A percentile compares a stretch with the other conserved stretches of the same genome.
Evolutionary conservation across 1,140 invertebrate species (phyloP).

Genomic region (Lerema accius): DNA sequence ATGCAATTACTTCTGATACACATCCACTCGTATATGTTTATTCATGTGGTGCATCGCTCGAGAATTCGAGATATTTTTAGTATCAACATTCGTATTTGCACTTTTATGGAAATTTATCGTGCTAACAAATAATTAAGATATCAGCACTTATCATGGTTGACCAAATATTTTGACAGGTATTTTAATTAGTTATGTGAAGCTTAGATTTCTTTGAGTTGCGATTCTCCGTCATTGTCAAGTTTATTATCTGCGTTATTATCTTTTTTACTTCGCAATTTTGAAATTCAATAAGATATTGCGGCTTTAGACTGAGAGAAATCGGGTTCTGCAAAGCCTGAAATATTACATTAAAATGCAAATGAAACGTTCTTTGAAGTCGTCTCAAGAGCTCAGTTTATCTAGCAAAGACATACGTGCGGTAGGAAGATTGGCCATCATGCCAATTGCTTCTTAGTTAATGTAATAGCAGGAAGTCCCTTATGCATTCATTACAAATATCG

Average conservation of each 20-base stretch:
- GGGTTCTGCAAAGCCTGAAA: slow-evolving; percentile 2
- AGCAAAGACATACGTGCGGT: slow-evolving; percentile 11
- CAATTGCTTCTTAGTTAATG: slow-evolving; percentile 35
- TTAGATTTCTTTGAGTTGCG: not conserved
- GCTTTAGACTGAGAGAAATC: slow-evolving; percentile 13
- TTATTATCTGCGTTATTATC: not conserved
- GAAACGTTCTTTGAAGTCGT: slow-evolving; percentile 2
- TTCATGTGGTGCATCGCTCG: slow-evolving; percentile 45
- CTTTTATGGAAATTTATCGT: slow-evolving; percentile 14
- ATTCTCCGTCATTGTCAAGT: not conserved
- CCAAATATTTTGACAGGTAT: too few species aligned
- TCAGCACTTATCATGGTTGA: too few species aligned
- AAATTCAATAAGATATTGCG: slow-evolving; percentile 5
- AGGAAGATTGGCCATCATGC: slow-evolving; percentile 22
- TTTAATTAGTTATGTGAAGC: too few species aligned
- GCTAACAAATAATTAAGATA: too few species aligned
- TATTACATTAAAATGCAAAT: slow-evolving; percentile 21
- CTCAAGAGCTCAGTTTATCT: slow-evolving; percentile 22
- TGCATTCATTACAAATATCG: slow-evolving; percentile 34
- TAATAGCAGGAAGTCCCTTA: slow-evolving; percentile 36
- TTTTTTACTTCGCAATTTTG: slow-evolving; percentile 4
- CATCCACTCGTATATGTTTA: slow-evolving; percentile 49
- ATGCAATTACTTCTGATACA: slow-evolving; percentile 55
- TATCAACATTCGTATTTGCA: not conserved
- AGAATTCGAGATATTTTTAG: slow-evolving; percentile 42